Conservation (phyloP, 2,888 invertebrate genomes). For the Coremacera marginata region DNA sequence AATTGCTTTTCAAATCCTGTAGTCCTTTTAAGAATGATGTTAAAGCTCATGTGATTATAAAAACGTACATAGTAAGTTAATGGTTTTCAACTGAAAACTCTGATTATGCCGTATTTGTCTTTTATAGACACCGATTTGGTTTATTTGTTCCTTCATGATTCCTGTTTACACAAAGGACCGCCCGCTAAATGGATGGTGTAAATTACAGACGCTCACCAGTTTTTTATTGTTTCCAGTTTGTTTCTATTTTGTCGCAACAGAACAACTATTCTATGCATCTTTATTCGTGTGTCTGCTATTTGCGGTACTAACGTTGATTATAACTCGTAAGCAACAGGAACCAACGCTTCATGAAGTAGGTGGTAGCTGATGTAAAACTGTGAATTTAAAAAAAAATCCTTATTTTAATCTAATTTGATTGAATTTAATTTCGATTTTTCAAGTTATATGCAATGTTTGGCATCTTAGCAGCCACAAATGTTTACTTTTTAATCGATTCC, state of each 20-base stretch:
- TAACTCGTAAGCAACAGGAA: not conserved
- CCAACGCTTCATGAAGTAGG: not conserved
- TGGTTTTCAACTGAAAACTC: not conserved
- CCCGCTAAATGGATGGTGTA: constrained; percentile 34
- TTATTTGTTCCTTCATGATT: constrained; percentile 11
- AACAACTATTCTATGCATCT: not conserved
- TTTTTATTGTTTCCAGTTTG: constrained; percentile 15
- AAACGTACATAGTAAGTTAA: not conserved
- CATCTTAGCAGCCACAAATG: not conserved
- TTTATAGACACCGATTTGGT: constrained; percentile 35
- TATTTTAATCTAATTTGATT: no score
- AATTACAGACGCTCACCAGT: constrained; percentile 24
- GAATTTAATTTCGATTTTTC: not conserved
- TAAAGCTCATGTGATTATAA: not conserved
- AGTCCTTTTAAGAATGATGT: not conserved
- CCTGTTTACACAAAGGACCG: constrained; percentile 29
- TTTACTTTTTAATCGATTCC: constrained; percentile 6
- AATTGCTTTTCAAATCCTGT: not conserved
- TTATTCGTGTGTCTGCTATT: not conserved
- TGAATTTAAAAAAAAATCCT: no score
- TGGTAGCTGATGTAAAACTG: not conserved
- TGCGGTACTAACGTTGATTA: not conserved
- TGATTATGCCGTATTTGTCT: not conserved
- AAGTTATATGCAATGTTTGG: constrained; percentile 26
- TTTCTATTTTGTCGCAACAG: not conserved